Percentiles rank a stretch among this genome's conserved stretches.
Evolutionary conservation across 2,888 invertebrate genomes (phyloP).

Genomic region (Magallana nippona): DNA sequence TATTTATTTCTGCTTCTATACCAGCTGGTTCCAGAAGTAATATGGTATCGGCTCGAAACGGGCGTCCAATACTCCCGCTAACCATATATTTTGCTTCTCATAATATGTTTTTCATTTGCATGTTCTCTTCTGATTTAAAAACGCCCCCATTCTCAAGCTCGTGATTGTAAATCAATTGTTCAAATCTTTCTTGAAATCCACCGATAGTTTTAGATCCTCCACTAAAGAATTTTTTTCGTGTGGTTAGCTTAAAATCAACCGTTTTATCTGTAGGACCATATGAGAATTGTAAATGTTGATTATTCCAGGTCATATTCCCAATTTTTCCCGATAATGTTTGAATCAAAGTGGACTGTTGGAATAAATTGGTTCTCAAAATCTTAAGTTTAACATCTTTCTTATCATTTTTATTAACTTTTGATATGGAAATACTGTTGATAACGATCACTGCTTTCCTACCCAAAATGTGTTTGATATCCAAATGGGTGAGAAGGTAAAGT

Average conservation of each 20-base stretch:
- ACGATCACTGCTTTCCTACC: constrained; percentile 61
- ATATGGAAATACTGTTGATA: constrained; percentile 43
- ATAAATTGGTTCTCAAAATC: neutral
- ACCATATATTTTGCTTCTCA: neutral
- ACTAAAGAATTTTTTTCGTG: too few relatives aligned
- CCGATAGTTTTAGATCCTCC: too few relatives aligned
- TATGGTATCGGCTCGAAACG: neutral
- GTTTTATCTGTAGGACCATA: too few relatives aligned
- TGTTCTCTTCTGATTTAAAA: neutral
- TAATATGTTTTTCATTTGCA: neutral
- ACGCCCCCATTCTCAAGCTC: neutral
- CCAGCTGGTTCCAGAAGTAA: constrained; percentile 72
- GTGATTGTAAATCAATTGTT: too few relatives aligned
- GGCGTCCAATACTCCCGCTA: neutral
- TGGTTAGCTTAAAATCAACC: too few relatives aligned
- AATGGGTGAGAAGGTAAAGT: constrained; percentile 74
- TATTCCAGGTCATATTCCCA: neutral
- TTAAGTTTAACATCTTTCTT: neutral
- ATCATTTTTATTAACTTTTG: neutral
- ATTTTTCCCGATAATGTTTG: neutral
- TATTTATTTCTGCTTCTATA: constrained; percentile 77
- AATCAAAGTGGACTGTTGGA: neutral
- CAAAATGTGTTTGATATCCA: constrained; percentile 62
- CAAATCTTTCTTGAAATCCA: too few relatives aligned
- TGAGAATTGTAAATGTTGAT: neutral